A percentile compares a stretch with the other conserved stretches of the same genome.
Evolutionary conservation across 2,113 vertebrate species (phyloP).

Genomic region (Callionymus lyra): DNA sequence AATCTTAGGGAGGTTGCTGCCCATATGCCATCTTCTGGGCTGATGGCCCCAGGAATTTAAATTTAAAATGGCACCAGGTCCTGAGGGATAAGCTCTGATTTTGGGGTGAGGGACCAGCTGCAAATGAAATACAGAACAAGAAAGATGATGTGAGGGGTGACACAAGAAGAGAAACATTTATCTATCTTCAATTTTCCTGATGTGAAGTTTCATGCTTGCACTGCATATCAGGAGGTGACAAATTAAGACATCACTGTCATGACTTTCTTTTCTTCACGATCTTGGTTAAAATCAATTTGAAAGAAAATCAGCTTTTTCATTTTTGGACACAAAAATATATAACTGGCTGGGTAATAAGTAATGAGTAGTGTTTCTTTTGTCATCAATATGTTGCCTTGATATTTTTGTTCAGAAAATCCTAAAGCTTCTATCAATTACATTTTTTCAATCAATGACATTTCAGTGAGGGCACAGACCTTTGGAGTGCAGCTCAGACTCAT

Average conservation of each 20-base stretch:
- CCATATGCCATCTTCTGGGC: slow-evolving; percentile 47
- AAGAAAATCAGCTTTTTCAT: too few species aligned
- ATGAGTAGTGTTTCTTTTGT: too few species aligned
- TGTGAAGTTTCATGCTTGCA: slow-evolving; percentile 4
- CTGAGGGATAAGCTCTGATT: slow-evolving; percentile 45
- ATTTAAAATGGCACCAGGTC: slow-evolving; percentile 52
- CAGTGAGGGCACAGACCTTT: too few species aligned
- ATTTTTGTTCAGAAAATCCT: too few species aligned
- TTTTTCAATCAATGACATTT: too few species aligned
- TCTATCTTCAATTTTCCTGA: slow-evolving; percentile 8
- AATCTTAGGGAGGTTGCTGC: slow-evolving; percentile 32
- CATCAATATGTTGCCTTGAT: too few species aligned
- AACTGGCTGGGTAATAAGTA: too few species aligned
- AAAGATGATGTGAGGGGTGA: slow-evolving; percentile 18
- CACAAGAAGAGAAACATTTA: slow-evolving; percentile 4
- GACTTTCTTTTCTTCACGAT: neutral
- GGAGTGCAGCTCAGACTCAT: too few species aligned
- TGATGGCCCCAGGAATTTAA: slow-evolving; percentile 48
- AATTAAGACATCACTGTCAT: neutral
- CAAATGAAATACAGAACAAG: slow-evolving; percentile 35
- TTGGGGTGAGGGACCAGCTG: slow-evolving; percentile 40
- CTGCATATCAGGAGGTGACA: slow-evolving; percentile 1
- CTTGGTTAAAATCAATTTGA: too few species aligned
- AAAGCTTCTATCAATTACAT: too few species aligned
- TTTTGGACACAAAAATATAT: too few species aligned